Percentiles rank a stretch among this genome's conserved stretches.
Evolutionary conservation across 1,140 invertebrate species (phyloP).

Genomic region (Megalopta genalis): DNA sequence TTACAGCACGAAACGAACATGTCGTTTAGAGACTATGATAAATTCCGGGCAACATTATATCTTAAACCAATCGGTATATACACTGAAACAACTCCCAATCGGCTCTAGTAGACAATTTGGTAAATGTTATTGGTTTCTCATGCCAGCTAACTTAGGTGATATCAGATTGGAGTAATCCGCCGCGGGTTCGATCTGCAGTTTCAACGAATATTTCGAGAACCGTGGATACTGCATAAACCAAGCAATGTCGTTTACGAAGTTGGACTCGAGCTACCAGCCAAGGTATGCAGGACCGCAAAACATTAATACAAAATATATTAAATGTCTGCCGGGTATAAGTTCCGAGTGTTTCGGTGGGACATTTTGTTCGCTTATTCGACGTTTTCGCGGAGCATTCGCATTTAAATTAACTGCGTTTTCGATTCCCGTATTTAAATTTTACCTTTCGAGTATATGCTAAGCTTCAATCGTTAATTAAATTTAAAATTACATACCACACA

Average conservation of each 20-base stretch:
- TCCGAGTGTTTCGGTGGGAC: not conserved
- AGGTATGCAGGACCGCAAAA: not conserved
- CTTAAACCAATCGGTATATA: conserved; percentile 6
- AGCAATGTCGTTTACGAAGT: conserved; percentile 34
- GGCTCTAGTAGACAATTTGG: conserved; percentile 38
- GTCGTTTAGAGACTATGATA: not conserved
- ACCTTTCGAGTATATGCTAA: not conserved
- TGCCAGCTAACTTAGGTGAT: conserved; percentile 53
- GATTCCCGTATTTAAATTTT: not conserved
- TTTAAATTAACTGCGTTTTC: not conserved
- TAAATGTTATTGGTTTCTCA: conserved; percentile 60
- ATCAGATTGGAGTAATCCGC: conserved; percentile 55
- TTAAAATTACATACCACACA: too few relatives aligned
- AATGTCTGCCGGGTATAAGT: conserved; percentile 23
- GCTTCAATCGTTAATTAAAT: too few relatives aligned
- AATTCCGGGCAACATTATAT: not conserved
- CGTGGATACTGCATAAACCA: conserved; percentile 38
- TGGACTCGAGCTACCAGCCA: conserved; percentile 10
- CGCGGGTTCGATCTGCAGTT: conserved; percentile 42
- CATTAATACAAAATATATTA: conserved; percentile 34
- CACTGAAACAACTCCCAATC: conserved; percentile 35
- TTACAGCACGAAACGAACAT: too few relatives aligned
- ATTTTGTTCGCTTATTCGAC: not conserved
- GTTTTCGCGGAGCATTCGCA: not conserved
- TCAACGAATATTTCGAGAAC: conserved; percentile 51